Base-by-base conservation (phyloP, 1,140 invertebrate genomes). In the Drosophila ercepeae region DNA sequence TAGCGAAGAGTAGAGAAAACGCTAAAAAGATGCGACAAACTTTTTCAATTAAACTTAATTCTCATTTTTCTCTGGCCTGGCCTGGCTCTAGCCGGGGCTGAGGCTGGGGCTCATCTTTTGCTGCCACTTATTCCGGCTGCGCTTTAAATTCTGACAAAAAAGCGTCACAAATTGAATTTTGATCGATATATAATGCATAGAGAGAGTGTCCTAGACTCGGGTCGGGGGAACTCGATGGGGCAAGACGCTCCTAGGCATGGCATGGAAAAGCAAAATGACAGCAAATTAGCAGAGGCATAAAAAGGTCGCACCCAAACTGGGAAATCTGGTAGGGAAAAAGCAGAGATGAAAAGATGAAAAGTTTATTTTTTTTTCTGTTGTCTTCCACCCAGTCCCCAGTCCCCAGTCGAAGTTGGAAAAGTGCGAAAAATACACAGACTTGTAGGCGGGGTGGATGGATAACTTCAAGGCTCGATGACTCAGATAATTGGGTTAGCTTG, bases 41-140 rank as follows among this genome's bases (percentile, higher is more conserved):
- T 88, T 84, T 84, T 88, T 84, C 82, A 86, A 84, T 88, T 84
- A 88, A 84, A 84, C 68, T 86, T 84, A 81, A 81, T 82, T 78
- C 55, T 73, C 39, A 46, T 61, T 50, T 63, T 55, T n/a, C 32
- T 9, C 45, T n/a, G 13, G 23, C 32, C 29, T 27, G 25, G 25
- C 5, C 21, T 1, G 1, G 4, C 21, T 21, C 21, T 21, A 2
- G 21, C 21, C 7, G 25, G 5, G 25, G 25, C 25, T 32, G 29
- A 9, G n/a, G 36, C 36, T 21, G 13, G 13, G 6, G 36, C 14
- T 59, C 55, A 64, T 65, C 60, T 36, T 13, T 41, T 7, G 41
- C 32, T 67, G 54, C 23, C 65, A 59, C 32, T 59, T 64, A 39
- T 45, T 58, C 18, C 29, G 41, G 57, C 60, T 61, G 27, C 46